Percentiles rank a stretch among this genome's conserved stretches.
Evolutionary conservation across 2,888 invertebrate genomes (phyloP).

Genomic region (Oxycera nigricornis): DNA sequence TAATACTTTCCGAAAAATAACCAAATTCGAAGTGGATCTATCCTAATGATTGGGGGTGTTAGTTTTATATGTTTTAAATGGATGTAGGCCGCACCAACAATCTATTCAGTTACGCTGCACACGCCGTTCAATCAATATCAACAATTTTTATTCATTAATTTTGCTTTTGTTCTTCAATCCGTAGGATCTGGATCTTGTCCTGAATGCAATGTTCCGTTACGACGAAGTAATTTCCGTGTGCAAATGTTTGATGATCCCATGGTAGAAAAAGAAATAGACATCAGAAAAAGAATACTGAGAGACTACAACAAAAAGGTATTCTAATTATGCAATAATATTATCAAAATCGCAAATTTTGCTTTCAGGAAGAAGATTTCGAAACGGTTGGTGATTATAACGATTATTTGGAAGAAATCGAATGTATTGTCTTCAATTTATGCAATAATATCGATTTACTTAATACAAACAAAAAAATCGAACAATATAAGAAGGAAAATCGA

Average conservation of each 20-base stretch:
- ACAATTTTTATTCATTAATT: too few species aligned
- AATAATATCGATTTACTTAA: constrained; percentile 88
- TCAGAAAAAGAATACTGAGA: constrained; percentile 83
- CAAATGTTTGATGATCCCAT: constrained; percentile 95
- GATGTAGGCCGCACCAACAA: too few species aligned
- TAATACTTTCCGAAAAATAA: too few species aligned
- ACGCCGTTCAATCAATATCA: too few species aligned
- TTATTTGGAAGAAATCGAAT: constrained; percentile 95
- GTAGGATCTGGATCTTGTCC: constrained; percentile 92
- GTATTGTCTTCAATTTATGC: constrained; percentile 86
- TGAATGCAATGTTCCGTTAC: constrained; percentile 87
- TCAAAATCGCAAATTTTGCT: too few species aligned
- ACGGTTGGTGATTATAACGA: constrained; percentile 88
- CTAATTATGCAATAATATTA: too few species aligned
- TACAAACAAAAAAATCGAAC: constrained; percentile 89
- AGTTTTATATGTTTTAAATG: too few species aligned
- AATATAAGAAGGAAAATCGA: constrained; percentile 89
- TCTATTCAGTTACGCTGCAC: too few species aligned
- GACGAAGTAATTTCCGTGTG: constrained; percentile 88
- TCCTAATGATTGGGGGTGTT: too few species aligned
- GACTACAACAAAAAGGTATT: constrained; percentile 86
- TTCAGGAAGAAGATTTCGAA: constrained; percentile 83
- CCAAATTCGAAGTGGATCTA: too few species aligned
- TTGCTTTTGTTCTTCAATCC: too few species aligned
- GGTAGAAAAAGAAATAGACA: constrained; percentile 98